Evolutionary conservation across 2,888 invertebrate species (phyloP).

Genomic region (Protodeltote pygarga): DNA sequence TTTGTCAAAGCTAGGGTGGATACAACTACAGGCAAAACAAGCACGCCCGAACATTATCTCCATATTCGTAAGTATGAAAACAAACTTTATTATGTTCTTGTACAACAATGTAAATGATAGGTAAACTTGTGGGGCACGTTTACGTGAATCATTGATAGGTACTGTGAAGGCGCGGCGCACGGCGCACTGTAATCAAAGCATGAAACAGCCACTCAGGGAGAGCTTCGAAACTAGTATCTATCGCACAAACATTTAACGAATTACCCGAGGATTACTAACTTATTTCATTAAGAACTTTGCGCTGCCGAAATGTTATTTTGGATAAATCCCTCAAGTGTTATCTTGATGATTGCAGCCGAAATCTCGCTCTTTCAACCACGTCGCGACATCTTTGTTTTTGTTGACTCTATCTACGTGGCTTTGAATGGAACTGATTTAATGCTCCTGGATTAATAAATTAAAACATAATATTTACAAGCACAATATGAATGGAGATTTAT

Average conservation of each 20-base stretch:
- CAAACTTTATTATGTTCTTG: slow-evolving; percentile 31
- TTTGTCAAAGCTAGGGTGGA: too few relatives aligned
- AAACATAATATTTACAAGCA: too few relatives aligned
- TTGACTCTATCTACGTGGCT: slow-evolving; percentile 25
- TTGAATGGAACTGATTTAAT: background rate
- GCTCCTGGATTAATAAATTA: background rate
- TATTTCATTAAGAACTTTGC: slow-evolving; percentile 81
- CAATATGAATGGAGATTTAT: too few relatives aligned
- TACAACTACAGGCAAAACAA: too few relatives aligned
- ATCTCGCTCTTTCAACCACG: slow-evolving; percentile 50
- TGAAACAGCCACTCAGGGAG: slow-evolving; percentile 56
- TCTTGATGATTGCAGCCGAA: slow-evolving; percentile 68
- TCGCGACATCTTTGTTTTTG: slow-evolving; percentile 46
- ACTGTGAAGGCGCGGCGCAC: slow-evolving; percentile 38
- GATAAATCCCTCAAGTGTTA: slow-evolving; percentile 74
- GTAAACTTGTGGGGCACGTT: slow-evolving; percentile 41
- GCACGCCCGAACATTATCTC: slow-evolving; percentile 21
- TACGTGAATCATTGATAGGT: slow-evolving; percentile 53
- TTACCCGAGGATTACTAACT: slow-evolving; percentile 79
- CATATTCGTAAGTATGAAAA: slow-evolving; percentile 36
- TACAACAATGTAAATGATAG: slow-evolving; percentile 47
- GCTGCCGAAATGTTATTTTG: slow-evolving; percentile 74
- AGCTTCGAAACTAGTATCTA: slow-evolving; percentile 64
- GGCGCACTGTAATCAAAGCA: slow-evolving; percentile 51
- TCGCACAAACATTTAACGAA: slow-evolving; percentile 76